phyloP scores from a whole-genome alignment of 2,113 vertebrate genomes.

The Cacatua alba region DNA sequence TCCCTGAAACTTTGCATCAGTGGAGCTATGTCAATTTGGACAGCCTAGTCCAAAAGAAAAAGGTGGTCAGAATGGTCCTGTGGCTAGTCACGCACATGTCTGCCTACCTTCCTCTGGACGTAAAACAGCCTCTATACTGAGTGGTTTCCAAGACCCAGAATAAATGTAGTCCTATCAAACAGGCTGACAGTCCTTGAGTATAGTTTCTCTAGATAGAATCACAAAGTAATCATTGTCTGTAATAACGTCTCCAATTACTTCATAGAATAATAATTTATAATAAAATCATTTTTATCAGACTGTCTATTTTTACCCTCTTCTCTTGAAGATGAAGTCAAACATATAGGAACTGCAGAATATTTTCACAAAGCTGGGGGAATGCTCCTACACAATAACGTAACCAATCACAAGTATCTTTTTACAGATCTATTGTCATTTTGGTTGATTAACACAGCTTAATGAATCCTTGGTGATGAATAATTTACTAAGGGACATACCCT shows the following conservation, averaged over 20 bases:
- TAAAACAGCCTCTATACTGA: not conserved
- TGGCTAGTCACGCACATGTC: not conserved
- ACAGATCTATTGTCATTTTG: not conserved
- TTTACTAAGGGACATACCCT: not conserved
- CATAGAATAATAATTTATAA: slow-evolving; percentile 37
- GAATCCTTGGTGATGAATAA: not conserved
- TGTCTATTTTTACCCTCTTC: not conserved
- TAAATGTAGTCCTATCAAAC: not conserved
- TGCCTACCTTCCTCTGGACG: not conserved
- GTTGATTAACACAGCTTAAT: not conserved
- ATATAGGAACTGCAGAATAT: not conserved
- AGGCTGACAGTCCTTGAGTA: not conserved
- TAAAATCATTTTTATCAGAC: not conserved
- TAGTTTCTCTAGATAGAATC: slow-evolving; percentile 7
- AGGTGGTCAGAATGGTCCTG: not conserved
- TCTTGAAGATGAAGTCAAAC: not conserved
- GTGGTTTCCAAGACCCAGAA: not conserved
- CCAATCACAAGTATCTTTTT: not conserved
- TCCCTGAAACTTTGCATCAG: not conserved
- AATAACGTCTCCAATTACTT: slow-evolving; percentile 36
- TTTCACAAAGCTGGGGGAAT: not conserved
- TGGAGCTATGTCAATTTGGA: not conserved
- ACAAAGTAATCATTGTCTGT: not conserved
- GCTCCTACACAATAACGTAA: not conserved
- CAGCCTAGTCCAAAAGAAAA: not conserved